These are phyloP conservation scores for Chironomus riparius DNA, from an alignment of 2,888 invertebrate genomes.

Conservation along the genomic window DNA sequence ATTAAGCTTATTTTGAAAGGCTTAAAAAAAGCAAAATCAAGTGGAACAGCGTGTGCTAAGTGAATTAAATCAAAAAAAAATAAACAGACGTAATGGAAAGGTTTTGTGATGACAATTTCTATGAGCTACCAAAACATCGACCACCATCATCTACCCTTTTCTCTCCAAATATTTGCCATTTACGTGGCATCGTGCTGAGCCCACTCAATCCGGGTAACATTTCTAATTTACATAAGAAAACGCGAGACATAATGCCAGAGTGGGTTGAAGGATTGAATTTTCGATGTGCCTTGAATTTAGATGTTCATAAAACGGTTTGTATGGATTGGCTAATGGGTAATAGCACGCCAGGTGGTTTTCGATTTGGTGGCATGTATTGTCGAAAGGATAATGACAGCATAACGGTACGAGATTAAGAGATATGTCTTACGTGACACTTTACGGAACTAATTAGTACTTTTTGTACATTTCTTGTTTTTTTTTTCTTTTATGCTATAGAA, in stretches of 20 bases:
- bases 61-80: too few relatives aligned
- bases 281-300: constrained; percentile 35
- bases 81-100: not conserved
- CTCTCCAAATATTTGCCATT: constrained; percentile 1
- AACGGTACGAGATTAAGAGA: constrained; percentile 33
- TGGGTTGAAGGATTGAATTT: constrained; percentile 40
- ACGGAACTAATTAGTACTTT: not conserved
- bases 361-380: constrained; percentile 38
- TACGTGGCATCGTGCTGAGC: not conserved
- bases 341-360: constrained; percentile 38
- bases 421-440: not conserved
- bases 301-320: constrained; percentile 36
- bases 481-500: constrained; percentile 31
- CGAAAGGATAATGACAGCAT: constrained; percentile 34
- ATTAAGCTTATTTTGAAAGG: too few relatives aligned
- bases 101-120: not conserved
- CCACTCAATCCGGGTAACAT: constrained; percentile 39
- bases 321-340: constrained; percentile 39
- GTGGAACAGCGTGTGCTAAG: too few relatives aligned
- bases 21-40: too few relatives aligned
- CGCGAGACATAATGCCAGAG: constrained; percentile 39
- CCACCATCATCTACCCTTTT: not conserved
- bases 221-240: constrained; percentile 37
- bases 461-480: not conserved
- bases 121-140: not conserved